phyloP scores from a whole-genome alignment of 2,113 vertebrate species.

The Phylloscopus trochilus region DNA sequence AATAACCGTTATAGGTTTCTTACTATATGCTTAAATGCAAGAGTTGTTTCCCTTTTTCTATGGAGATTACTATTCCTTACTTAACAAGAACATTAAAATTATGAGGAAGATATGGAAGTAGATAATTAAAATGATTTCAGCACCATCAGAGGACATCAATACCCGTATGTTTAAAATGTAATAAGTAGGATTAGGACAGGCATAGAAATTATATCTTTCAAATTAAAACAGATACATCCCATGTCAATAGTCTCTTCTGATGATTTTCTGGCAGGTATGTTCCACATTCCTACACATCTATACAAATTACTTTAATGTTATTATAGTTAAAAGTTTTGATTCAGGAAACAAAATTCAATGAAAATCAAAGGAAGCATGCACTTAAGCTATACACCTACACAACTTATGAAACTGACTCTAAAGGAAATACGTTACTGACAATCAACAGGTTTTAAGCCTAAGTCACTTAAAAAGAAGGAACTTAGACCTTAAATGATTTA shows the following conservation, averaged over 20 bases:
- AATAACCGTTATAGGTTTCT: not conserved
- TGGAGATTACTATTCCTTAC: not conserved
- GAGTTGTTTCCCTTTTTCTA: not conserved
- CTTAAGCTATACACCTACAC: not conserved
- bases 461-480: not conserved
- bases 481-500: not conserved
- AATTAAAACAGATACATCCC: not conserved
- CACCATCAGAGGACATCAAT: not conserved
- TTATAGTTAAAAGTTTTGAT: not conserved
- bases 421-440: not conserved
- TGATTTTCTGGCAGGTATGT: not conserved
- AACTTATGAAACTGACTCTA: not conserved
- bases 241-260: not conserved
- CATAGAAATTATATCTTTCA: not conserved
- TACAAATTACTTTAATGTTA: not conserved
- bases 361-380: not conserved
- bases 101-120: not conserved
- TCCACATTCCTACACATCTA: not conserved
- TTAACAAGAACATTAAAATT: not conserved
- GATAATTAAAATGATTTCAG: not conserved
- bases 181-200: not conserved
- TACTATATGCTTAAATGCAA: not conserved
- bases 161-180: not conserved
- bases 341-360: not conserved
- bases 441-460: not conserved